Evolutionary conservation across 1,140 invertebrate genomes (phyloP).

Genomic region (Pachyrhynchus sulphureomaculatus): DNA sequence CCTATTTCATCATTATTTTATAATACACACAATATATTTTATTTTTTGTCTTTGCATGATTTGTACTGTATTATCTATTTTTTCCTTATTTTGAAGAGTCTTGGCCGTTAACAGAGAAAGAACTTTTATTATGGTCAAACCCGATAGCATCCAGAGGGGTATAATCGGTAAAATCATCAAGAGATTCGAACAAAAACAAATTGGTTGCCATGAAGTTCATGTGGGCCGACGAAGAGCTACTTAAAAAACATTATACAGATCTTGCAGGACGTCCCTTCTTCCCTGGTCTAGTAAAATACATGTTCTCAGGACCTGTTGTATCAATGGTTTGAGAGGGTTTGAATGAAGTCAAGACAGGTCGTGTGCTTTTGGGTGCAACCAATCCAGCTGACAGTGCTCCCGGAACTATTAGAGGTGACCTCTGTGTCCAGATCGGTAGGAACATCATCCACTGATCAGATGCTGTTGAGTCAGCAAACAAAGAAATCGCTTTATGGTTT

Average conservation of each 20-base stretch:
- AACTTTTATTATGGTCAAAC: constrained; percentile 98
- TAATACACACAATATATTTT: too few species aligned
- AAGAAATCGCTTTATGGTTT: constrained; percentile 97
- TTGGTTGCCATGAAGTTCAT: constrained; percentile 94
- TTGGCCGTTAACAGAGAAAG: constrained; percentile 83
- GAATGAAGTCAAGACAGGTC: constrained; percentile 92
- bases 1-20: too few species aligned
- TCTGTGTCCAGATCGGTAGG: constrained; percentile 87
- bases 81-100: constrained; percentile 58
- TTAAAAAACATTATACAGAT: constrained; percentile 92
- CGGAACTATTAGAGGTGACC: constrained; percentile 90
- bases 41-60: constrained; percentile 50
- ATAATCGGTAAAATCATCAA: constrained; percentile 94
- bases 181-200: constrained; percentile 94
- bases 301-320: constrained; percentile 95
- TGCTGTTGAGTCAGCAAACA: constrained; percentile 91
- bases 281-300: constrained; percentile 91
- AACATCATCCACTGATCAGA: constrained; percentile 97
- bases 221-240: constrained; percentile 70
- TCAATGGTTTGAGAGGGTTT: constrained; percentile 99
- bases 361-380: constrained; percentile 94
- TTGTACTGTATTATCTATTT: constrained; percentile 55
- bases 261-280: constrained; percentile 88
- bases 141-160: constrained; percentile 96
- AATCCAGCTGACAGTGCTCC: constrained; percentile 91